Evolutionary conservation across 2,797 vertebrate genomes (phyloP), one percentile per base, ranked within the genome.

Genomic region (Rhincodon typus): DNA sequence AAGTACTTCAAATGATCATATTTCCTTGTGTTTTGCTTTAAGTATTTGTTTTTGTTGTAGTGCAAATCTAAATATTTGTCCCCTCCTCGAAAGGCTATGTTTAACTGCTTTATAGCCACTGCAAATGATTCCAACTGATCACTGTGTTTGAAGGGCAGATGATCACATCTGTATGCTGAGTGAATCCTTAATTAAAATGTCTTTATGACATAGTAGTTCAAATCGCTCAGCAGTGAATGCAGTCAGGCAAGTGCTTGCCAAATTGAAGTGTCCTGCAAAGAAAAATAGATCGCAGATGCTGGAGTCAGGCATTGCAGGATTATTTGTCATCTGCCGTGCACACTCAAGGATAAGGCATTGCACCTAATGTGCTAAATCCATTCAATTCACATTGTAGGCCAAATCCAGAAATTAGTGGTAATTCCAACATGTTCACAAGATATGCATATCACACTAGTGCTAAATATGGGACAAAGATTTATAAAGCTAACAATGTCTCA

Each of bases 111-210:
- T 91, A 91, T 38, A 66, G 62, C 62, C 19, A n/a, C n/a, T 23
- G 62, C 67, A 38, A 93, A 93, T 38, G 15, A 93, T 4, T 1
- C 17, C 10, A 93, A 93, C 13, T 42, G 66, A 42, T 69, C 17
- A 25, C 21, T 21, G 27, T 46, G 15, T 87, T 66, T 30, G 42
- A 34, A 53, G 34, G 77, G 86, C 70, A 69, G 82, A 15, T 21
- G 66, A 66, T 95, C 95, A 82, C 95, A 95, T 95, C 96, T 82
- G 77, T 38, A n/a, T 70, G 62, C 96, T 96, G 94, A 96, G 95
- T 57, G 12, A 15, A 12, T 70, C 72, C 94, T 88, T 96, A 96
- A 96, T 96, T 94, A 96, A 96, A 97, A 96, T 46, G 30, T 96
- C 96, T 96, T 95, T 95, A 95, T 95, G 95, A 96, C 94, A 66